Evolutionary conservation across 2,888 invertebrate genomes (phyloP).

Genomic region (Polydrusus pterygomalis): DNA sequence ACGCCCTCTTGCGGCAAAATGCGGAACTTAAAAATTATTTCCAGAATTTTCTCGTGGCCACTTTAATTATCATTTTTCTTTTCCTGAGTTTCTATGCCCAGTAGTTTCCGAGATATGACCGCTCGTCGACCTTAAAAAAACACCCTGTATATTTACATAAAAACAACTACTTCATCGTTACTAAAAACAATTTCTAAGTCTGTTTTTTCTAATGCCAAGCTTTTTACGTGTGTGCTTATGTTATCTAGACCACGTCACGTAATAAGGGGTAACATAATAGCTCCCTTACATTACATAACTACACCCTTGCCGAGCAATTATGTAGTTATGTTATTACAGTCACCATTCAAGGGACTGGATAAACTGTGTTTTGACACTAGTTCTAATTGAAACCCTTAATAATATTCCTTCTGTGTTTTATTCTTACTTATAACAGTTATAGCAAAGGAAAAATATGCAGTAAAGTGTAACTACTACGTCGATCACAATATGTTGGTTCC

Average conservation of each 20-base stretch:
- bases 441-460: too few species aligned
- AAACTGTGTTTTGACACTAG: conserved; percentile 33
- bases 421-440: neutral
- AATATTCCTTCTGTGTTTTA: neutral
- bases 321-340: conserved; percentile 46
- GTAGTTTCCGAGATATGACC: too few species aligned
- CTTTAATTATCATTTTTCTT: too few species aligned
- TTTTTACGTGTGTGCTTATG: conserved; percentile 6
- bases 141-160: too few species aligned
- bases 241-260: conserved; percentile 33
- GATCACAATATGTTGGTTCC: neutral
- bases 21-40: too few species aligned
- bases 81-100: too few species aligned
- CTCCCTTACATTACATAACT: conserved; percentile 34
- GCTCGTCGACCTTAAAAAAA: too few species aligned
- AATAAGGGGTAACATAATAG: conserved; percentile 31
- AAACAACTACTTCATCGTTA: too few species aligned
- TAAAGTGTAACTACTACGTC: too few species aligned
- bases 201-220: neutral
- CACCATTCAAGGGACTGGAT: conserved; percentile 42
- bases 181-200: neutral
- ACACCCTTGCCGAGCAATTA: conserved; percentile 42
- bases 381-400: conserved; percentile 38
- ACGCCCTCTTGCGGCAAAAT: too few species aligned
- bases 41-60: too few species aligned